Base-by-base conservation (phyloP, 30 jellyfish, hydroid and myxozoan species). In the Turritopsis dohrnii region DNA sequence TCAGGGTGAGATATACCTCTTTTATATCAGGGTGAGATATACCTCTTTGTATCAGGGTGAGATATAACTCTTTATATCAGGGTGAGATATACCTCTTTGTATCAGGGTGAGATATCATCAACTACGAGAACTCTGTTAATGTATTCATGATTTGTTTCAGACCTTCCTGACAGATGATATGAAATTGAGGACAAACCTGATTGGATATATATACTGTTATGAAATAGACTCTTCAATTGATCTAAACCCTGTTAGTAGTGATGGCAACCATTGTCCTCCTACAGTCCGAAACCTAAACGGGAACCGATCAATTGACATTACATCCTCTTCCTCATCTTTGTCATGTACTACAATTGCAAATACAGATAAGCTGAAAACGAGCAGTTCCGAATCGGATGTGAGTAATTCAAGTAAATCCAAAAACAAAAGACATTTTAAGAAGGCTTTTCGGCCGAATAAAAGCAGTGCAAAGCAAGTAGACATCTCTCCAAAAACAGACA, bases 191-290 rank as follows among this genome's bases (percentile, higher is more conserved):
- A 84, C 89, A 26, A 80, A 60, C 29, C 79, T 82, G 17, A 82
- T 84, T 19, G 98, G 95, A 1, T 81, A 65, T 60, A 75, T 93
- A 26, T 79, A 80, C 69, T 96, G 96, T 17, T 93, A 88, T 66
- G 96, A 93, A 82, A 94, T 91, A 26, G 66, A 66, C 66, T 65
- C 73, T 16, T 30, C 71, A 21, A 77, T 60, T 29, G 77, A 69
- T 19, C 16, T 69, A 1, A 69, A 16, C 28, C 28, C 8, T 69
- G 17, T 27, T 7, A n/a, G 28, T n/a, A 69, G 19, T 23, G 1
- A 21, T 69, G 19, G 30, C 28, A 8, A 0, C 77, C 28, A 69
- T 69, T 23, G 28, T 69, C 22, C 77, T 23, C 28, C 28, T 27
- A 27, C 17, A 17, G 77, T 69, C 17, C 5, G 60, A 13, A 41